Evolutionary conservation across 2,797 vertebrate genomes (phyloP).

Genomic region (Ataeniobius toweri): DNA sequence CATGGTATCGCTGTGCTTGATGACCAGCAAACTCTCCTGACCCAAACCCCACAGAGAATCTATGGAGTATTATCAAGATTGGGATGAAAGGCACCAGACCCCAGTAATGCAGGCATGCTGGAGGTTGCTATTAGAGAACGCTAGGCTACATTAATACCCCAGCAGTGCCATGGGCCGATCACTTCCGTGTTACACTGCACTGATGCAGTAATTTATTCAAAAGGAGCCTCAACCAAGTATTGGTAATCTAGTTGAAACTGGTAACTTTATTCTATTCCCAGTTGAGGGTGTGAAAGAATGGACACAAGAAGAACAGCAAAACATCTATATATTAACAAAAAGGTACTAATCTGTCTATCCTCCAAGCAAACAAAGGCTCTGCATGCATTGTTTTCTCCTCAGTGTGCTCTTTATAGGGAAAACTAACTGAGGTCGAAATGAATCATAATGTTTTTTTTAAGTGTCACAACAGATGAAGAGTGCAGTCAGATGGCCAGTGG

Average conservation of each 20-base stretch:
- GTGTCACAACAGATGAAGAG: slow-evolving; percentile 10
- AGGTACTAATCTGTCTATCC: slow-evolving; percentile 4
- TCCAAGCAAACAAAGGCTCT: slow-evolving; percentile 22
- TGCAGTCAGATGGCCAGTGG: slow-evolving; percentile 57
- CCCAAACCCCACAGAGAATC: no score
- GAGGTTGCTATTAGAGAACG: no score
- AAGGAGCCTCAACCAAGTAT: no score
- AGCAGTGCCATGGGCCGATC: no score
- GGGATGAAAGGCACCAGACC: no score
- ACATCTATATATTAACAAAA: not conserved
- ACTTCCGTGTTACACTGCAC: not conserved
- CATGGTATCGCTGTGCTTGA: no score
- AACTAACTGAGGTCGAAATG: slow-evolving; percentile 24
- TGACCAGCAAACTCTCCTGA: no score
- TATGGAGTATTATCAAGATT: no score
- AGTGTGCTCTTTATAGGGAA: not conserved
- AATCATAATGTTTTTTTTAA: slow-evolving; percentile 12
- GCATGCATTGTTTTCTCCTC: not conserved
- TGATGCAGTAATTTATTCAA: not conserved
- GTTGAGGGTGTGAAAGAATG: slow-evolving; percentile 29
- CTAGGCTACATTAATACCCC: no score
- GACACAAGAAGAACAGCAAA: slow-evolving; percentile 12
- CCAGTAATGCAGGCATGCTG: no score
- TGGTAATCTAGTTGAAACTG: slow-evolving; percentile 5
- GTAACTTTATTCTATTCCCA: slow-evolving; percentile 21